Evolutionary conservation across 64 coral and sea anemone genomes (phyloP), one percentile per base, ranked within the genome.

Genomic region (Astreopora myriophthalma): DNA sequence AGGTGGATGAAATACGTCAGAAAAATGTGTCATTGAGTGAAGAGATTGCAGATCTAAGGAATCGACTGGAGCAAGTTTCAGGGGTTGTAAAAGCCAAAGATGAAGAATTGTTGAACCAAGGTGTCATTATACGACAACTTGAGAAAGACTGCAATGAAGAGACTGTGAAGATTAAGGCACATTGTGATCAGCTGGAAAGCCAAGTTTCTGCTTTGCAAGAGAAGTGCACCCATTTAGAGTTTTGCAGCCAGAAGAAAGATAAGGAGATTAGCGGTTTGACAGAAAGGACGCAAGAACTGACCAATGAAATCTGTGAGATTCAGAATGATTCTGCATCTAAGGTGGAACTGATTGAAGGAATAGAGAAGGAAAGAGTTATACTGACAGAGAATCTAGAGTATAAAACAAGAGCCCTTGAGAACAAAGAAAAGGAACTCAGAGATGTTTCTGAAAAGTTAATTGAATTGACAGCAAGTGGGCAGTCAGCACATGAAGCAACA

Each of bases 391-490:
- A 33, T 60, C 30, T 80, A 1, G 48, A 33, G 29, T 34, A 23
- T 22, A 80, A 80, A 60, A 67, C 17, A 52, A 64, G 65, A 19
- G 66, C 24, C 48, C 48, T 92, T 24, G 71, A 71, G 4, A 35
- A 33, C 19, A 92, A 92, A 71, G 89, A 84, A 85, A 90, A 48
- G 20, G 29, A 79, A 70, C 22, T 92, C 2, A 29, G 44, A 22
- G 88, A 80, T 10, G 34, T 80, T 29, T 35, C 55, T 28, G 60
- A 89, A 9, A 66, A 28, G 44, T 32, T 79, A 52, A 14, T 22
- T 6, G 40, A 34, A 0, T 31, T 89, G 6, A 76, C 63, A 14
- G n/a, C 61, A 80, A 80, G 34, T 63, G 71, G 71, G 13, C 71
- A 88, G 27, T 88, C 86, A 88, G 13, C 49, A 12, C 13, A 38